Evolutionary conservation across 2,113 vertebrate genomes (phyloP).

Genomic region (Toxotes jaculatrix): DNA sequence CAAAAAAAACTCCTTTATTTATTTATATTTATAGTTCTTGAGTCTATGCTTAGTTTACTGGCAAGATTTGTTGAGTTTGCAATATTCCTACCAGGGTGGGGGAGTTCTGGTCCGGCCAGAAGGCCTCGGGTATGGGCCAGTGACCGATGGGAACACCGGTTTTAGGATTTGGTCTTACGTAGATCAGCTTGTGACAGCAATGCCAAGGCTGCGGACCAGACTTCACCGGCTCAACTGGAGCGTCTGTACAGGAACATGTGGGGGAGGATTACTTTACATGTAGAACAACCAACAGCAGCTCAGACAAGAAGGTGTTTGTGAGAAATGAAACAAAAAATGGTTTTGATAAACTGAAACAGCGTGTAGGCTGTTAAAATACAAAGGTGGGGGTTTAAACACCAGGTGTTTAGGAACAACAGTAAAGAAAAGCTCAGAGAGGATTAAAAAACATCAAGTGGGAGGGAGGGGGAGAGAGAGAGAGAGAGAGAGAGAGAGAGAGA

Average conservation of each 20-base stretch:
- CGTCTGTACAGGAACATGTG: constrained; percentile 52
- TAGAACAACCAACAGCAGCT: background rate
- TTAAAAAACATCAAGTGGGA: constrained; percentile 7
- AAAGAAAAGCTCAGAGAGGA: constrained; percentile 18
- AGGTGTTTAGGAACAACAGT: constrained; percentile 18
- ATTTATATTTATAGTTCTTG: too few species aligned
- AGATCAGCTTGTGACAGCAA: constrained; percentile 97
- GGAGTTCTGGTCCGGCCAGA: constrained; percentile 99
- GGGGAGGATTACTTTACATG: background rate
- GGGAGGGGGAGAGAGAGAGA: constrained; percentile 19
- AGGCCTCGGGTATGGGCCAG: constrained; percentile 97
- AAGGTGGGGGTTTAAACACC: constrained; percentile 18
- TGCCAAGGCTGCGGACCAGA: constrained; percentile 93
- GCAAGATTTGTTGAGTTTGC: too few species aligned
- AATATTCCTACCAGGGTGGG: constrained; percentile 89
- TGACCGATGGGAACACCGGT: constrained; percentile 97
- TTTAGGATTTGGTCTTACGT: constrained; percentile 97
- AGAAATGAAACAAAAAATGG: background rate
- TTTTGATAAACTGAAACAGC: background rate
- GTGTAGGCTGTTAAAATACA: constrained; percentile 18
- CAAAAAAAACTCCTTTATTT: too few species aligned
- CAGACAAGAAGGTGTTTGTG: background rate
- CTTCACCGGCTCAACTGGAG: constrained; percentile 87
- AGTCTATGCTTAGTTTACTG: too few species aligned
- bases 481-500: background rate